A percentile compares a stretch with the other conserved stretches of the same genome.
Conservation (phyloP, 2,888 invertebrate species). For the Byasa hedistus region DNA sequence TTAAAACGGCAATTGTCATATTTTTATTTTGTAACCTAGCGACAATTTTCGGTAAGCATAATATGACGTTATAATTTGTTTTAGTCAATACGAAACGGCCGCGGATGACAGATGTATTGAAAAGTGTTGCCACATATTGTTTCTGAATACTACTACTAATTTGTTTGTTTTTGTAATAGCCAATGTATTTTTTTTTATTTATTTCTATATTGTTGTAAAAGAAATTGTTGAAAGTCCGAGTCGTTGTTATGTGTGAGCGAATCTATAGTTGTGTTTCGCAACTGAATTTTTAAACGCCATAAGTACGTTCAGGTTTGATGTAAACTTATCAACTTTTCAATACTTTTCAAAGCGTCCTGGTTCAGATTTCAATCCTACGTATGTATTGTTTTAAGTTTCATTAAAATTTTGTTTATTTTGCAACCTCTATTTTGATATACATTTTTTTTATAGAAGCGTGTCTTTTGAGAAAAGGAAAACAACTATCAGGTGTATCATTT, state of each 20-base stretch:
- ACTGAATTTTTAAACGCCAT: not conserved
- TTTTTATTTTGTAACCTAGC: conserved; percentile 30
- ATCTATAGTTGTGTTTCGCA: conserved; percentile 23
- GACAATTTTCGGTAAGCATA: conserved; percentile 63
- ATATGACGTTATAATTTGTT: conserved; percentile 39
- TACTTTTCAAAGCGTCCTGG: not conserved
- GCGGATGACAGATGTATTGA: conserved; percentile 22
- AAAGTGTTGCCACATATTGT: conserved; percentile 43
- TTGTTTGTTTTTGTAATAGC: conserved; percentile 37
- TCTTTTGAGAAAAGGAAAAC: not conserved
- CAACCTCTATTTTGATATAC: not conserved
- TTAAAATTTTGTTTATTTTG: not conserved
- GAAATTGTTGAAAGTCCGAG: conserved; percentile 38
- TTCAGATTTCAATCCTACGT: not conserved
- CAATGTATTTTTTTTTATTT: conserved; percentile 44
- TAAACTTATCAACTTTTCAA: not conserved
- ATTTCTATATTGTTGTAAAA: conserved; percentile 46
- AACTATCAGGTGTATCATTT: not conserved
- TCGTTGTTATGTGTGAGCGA: conserved; percentile 34
- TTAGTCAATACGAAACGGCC: conserved; percentile 15
- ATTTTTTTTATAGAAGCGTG: not conserved
- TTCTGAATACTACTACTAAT: conserved; percentile 33
- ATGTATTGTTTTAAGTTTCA: not conserved
- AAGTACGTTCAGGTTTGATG: not conserved
- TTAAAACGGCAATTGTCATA: conserved; percentile 36